Evolutionary conservation across 2,888 invertebrate genomes (phyloP), one percentile per base, ranked within the genome.

Genomic region (Cremastinae sp.): DNA sequence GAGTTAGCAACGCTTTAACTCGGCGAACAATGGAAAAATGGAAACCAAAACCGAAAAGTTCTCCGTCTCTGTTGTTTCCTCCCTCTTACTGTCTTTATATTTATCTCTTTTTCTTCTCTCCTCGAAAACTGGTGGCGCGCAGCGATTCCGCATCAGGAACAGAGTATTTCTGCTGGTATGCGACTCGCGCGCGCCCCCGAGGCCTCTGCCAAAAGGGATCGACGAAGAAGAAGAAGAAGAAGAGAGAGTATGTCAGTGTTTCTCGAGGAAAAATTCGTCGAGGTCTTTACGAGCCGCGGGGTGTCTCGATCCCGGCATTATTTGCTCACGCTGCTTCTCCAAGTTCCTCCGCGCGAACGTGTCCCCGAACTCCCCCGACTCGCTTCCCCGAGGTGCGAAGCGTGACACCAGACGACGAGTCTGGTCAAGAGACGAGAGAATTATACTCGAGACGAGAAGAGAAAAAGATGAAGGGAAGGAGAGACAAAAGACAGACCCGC

Each of bases 1-100:
- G 80, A 82, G 80, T 85, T 84, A 84, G 83, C 79, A 81, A 76
- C 82, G 83, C 78, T 85, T 85, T 81, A 83, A 82, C 83, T 78
- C 79, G 53, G 76, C 76, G 82, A 81, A 84, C 84, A 85, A 85
- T 76, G 22, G 65, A 41, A 9, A 36, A n/a, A n/a, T n/a, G n/a
- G n/a, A n/a, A n/a, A n/a, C n/a, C n/a, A n/a, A n/a, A n/a, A n/a
- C n/a, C n/a, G n/a, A n/a, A n/a, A n/a, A 8, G 16, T 65, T 66
- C 64, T 53, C 22, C 73, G 10, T n/a, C n/a, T n/a, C n/a, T n/a
- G n/a, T n/a, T n/a, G n/a, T n/a, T n/a, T n/a, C n/a, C n/a, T n/a
- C n/a, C 34, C 66, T 43, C 61, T 62, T 28, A 70, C 38, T n/a
- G n/a, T n/a, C n/a, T n/a, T n/a, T n/a, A n/a, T n/a, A n/a, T n/a